Conservation (phyloP, 2,797 vertebrate genomes). For the Helarctos malayanus region DNA sequence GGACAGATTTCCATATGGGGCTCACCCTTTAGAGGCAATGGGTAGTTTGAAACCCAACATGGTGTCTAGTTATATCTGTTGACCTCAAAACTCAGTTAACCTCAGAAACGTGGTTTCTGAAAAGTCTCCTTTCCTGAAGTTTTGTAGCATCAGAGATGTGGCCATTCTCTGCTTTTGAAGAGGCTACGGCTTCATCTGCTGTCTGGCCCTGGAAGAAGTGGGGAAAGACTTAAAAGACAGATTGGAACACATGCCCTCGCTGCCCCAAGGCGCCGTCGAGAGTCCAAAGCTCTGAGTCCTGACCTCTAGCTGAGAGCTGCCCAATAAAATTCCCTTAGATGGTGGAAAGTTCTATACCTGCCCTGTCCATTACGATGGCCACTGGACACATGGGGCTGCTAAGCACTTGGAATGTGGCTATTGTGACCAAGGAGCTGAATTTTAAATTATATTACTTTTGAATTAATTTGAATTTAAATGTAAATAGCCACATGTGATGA, state of each 20-base stretch:
- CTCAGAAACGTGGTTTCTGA: not conserved
- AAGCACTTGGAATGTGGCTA: not conserved
- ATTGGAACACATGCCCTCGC: accelerated
- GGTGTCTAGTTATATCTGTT: not conserved
- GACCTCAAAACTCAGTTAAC: slow-evolving; percentile 21
- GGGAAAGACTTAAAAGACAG: not conserved
- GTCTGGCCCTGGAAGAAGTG: not conserved
- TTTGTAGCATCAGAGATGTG: not conserved
- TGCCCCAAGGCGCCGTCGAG: not conserved
- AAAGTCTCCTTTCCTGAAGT: not conserved
- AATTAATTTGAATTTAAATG: not conserved
- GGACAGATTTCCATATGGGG: not conserved
- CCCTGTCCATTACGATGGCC: accelerated
- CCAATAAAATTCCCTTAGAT: not conserved
- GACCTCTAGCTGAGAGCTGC: not conserved
- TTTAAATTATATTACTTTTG: not conserved
- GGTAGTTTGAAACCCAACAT: not conserved
- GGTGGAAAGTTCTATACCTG: not conserved
- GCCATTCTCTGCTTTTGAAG: not conserved
- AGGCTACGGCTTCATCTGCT: accelerated
- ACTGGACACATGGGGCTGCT: not conserved
- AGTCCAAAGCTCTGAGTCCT: not conserved
- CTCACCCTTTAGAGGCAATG: not conserved
- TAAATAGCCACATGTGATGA: not conserved
- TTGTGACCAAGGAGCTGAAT: not conserved